A percentile compares a stretch with the other conserved stretches of the same genome.
Conservation (phyloP, 2,797 vertebrate genomes). For the Enteromius viviparus region DNA sequence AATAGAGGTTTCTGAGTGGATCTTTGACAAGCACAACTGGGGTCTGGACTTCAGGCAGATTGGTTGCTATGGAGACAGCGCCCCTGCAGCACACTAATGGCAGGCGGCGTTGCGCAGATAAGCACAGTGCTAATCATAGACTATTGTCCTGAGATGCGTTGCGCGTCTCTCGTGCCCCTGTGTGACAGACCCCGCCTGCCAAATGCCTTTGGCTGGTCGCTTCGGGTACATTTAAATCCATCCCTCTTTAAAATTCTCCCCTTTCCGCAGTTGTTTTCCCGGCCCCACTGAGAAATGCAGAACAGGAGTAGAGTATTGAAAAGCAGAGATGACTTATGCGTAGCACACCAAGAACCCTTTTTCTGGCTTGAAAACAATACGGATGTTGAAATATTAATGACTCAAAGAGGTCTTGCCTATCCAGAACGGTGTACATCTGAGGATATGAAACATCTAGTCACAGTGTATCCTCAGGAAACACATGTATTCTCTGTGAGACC, state of each 20-base stretch:
- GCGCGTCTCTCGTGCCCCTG: not conserved
- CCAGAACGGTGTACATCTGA: not conserved
- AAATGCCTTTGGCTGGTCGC: conserved; percentile 21
- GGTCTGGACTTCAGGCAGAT: conserved; percentile 52
- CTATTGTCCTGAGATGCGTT: conserved; percentile 47
- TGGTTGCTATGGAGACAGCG: conserved; percentile 54
- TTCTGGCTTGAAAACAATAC: conserved; percentile 28
- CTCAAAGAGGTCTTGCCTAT: not conserved
- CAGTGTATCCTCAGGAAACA: not conserved
- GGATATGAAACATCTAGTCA: not conserved
- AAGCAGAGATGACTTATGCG: not conserved
- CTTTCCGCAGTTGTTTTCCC: conserved; percentile 12
- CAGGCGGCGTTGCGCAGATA: conserved; percentile 29
- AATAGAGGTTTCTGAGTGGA: conserved; percentile 41
- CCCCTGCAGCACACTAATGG: conserved; percentile 48
- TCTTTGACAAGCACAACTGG: conserved; percentile 49
- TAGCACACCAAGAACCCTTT: not conserved
- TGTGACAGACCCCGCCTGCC: conserved; percentile 18
- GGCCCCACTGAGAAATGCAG: not conserved
- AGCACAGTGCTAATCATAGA: conserved; percentile 49
- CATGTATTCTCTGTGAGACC: not conserved
- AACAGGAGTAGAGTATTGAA: conserved; percentile 1
- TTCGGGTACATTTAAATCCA: conserved; percentile 16
- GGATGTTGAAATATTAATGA: conserved; percentile 1
- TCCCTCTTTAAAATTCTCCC: conserved; percentile 1